Percentiles rank a stretch among this genome's conserved stretches.
phyloP scores from a whole-genome alignment of 1,140 invertebrate genomes.

The Pomacea maculata region DNA sequence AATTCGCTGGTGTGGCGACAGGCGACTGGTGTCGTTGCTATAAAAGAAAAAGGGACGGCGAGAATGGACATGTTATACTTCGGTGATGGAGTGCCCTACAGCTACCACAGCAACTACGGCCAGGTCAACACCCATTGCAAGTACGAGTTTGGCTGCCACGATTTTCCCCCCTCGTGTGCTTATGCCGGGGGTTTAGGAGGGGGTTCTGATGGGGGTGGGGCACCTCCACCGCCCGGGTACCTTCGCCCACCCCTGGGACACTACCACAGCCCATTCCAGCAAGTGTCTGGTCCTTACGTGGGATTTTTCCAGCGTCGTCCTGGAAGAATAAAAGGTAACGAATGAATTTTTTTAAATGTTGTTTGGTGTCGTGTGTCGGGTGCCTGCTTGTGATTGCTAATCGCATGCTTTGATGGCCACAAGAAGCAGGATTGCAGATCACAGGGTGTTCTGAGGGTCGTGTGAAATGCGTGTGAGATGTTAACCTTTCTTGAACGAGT shows the following conservation, averaged over 20 bases:
- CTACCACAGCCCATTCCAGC: constrained; percentile 22
- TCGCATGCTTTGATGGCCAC: too few species aligned
- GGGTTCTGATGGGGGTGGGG: constrained; percentile 1
- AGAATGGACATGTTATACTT: constrained; percentile 35
- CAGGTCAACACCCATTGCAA: constrained; percentile 28
- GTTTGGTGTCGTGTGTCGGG: too few species aligned
- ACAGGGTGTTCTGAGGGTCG: too few species aligned
- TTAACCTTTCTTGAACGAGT: too few species aligned
- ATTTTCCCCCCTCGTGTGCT: constrained; percentile 29
- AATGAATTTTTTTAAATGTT: too few species aligned
- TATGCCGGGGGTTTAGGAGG: constrained; percentile 19
- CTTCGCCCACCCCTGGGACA: constrained; percentile 17
- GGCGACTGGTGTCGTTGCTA: background rate
- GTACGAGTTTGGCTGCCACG: constrained; percentile 23
- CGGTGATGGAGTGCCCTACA: constrained; percentile 29
- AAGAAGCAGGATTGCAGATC: too few species aligned
- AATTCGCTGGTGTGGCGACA: too few species aligned
- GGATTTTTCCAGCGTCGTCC: constrained; percentile 25
- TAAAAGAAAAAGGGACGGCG: constrained; percentile 4
- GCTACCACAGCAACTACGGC: constrained; percentile 22
- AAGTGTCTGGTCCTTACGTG: constrained; percentile 18
- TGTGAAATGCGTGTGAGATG: too few species aligned
- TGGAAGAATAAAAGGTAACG: constrained; percentile 30
- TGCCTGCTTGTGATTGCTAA: too few species aligned
- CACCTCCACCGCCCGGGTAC: constrained; percentile 5